Evolutionary conservation across 2,113 vertebrate genomes (phyloP).

Genomic region (Pogonocichla stellata): DNA sequence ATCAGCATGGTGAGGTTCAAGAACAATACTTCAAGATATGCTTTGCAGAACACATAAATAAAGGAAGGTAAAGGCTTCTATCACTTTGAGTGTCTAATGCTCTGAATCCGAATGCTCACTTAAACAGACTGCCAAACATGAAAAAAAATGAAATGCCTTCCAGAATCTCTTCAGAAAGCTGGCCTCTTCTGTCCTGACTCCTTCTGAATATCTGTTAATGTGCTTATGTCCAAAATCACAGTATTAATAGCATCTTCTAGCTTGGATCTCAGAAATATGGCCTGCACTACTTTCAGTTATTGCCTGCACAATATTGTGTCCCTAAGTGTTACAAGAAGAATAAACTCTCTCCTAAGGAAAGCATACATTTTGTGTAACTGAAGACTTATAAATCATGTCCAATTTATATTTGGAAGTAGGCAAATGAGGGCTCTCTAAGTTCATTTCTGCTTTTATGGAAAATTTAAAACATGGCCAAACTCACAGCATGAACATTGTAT

Average conservation of each 20-base stretch:
- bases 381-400: conserved; percentile 10
- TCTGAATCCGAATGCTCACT: background rate
- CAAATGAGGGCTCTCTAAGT: background rate
- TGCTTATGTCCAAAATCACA: background rate
- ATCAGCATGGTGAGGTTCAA: background rate
- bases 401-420: conserved; percentile 45
- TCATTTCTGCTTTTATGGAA: conserved; percentile 36
- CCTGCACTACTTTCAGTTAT: background rate
- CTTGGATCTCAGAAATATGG: background rate
- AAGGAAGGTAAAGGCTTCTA: background rate
- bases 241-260: background rate
- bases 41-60: background rate
- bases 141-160: background rate
- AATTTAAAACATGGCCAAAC: conserved; percentile 34
- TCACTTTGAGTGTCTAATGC: background rate
- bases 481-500: conserved; percentile 47
- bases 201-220: background rate
- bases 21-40: background rate
- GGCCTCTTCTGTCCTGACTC: too few species aligned
- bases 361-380: background rate
- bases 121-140: background rate
- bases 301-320: background rate
- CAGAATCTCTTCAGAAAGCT: background rate
- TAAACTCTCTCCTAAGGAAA: background rate
- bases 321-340: background rate